phyloP scores from a whole-genome alignment of 2,888 invertebrate genomes.

The Cacoxenus indagator region DNA sequence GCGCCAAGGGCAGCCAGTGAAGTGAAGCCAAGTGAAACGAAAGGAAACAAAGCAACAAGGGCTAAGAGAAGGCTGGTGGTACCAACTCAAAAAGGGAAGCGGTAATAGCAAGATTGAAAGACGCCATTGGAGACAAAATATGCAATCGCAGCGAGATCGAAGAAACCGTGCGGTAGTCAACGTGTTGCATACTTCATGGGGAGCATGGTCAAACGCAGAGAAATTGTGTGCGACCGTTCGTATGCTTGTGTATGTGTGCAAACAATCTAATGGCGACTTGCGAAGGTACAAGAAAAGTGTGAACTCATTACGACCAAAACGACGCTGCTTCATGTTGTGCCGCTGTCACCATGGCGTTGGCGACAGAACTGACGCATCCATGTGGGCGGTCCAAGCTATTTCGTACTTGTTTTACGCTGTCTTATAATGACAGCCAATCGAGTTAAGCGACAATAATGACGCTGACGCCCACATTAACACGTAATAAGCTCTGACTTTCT shows the following conservation, averaged over 20 bases:
- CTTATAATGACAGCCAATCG: conserved; percentile 33
- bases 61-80: not conserved
- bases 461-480: conserved; percentile 24
- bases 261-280: too few species aligned
- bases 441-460: conserved; percentile 44
- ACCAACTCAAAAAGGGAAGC: conserved; percentile 24
- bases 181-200: conserved; percentile 21
- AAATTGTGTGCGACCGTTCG: not conserved
- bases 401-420: not conserved
- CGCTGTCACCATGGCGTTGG: conserved; percentile 31
- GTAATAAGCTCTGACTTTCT: conserved; percentile 1
- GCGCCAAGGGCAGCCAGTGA: not conserved
- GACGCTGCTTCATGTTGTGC: conserved; percentile 13
- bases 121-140: conserved; percentile 46
- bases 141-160: not conserved
- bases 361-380: conserved; percentile 7
- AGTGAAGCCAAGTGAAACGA: not conserved
- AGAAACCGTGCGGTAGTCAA: not conserved
- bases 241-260: too few species aligned
- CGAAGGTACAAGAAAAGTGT: not conserved
- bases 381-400: conserved; percentile 9
- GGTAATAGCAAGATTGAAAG: conserved; percentile 60
- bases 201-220: not conserved
- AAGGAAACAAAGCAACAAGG: not conserved
- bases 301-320: conserved; percentile 31